A percentile compares a stretch with the other conserved stretches of the same genome.
Conservation (phyloP, 2,888 invertebrate genomes). For the Andricus quercusramuli region DNA sequence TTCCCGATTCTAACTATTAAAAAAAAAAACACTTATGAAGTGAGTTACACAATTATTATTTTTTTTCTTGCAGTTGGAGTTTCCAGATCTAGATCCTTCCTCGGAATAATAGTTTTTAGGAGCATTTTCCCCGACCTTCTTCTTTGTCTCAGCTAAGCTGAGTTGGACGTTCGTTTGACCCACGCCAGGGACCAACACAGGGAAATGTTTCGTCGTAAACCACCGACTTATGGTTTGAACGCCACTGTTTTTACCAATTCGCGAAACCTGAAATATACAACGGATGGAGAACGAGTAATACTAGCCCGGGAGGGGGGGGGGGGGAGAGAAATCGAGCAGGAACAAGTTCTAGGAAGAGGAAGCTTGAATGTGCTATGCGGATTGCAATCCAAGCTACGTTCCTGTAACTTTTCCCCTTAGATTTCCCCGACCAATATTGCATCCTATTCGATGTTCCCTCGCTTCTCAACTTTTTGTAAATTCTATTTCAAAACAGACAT, state of each 20-base stretch:
- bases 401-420: constrained; percentile 7
- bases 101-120: neutral
- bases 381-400: constrained; percentile 57
- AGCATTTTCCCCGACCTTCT: neutral
- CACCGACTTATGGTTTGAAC: neutral
- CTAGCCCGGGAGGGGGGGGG: neutral
- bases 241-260: neutral
- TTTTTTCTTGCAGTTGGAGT: neutral
- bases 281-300: neutral
- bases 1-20: too few relatives aligned
- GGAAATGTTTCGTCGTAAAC: neutral
- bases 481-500: neutral
- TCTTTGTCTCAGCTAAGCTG: neutral
- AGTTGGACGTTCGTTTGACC: constrained; percentile 4
- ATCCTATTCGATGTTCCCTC: constrained; percentile 48
- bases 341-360: neutral
- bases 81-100: neutral
- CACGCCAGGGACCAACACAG: neutral
- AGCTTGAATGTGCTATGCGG: constrained; percentile 60
- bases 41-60: neutral
- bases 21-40: too few relatives aligned
- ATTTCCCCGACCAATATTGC: neutral
- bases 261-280: constrained; percentile 16
- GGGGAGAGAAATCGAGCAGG: neutral
- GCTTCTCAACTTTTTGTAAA: constrained; percentile 61